phyloP scores from a whole-genome alignment of 53 echinoderm and acorn worm genomes.

The Crossaster papposus region DNA sequence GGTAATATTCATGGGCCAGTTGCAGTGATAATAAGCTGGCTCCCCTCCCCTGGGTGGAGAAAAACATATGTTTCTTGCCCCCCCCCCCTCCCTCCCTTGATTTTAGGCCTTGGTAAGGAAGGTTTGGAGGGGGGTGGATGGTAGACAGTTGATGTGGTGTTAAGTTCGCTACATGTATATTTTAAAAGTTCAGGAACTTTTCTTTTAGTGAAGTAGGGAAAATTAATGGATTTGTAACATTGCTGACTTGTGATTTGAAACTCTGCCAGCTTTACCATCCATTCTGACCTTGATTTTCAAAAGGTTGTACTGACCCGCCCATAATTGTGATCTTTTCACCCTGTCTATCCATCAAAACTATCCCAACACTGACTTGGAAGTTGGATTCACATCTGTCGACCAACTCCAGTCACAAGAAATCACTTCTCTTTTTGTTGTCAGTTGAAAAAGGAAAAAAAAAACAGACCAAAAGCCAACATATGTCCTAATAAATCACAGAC shows the following conservation, averaged over 20 bases:
- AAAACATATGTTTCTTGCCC: conserved; percentile 28
- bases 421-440: background rate
- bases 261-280: no score
- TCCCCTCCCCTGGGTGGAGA: background rate
- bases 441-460: background rate
- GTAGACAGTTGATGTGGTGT: background rate
- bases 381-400: no score
- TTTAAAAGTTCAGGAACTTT: background rate
- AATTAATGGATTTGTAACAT: no score
- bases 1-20: background rate
- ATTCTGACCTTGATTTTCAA: no score
- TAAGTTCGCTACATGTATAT: background rate
- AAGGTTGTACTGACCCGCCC: no score
- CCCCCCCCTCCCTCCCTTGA: conserved; percentile 2
- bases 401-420: background rate
- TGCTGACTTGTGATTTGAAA: no score
- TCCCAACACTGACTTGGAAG: background rate
- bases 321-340: background rate
- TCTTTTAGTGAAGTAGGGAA: no score
- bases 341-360: background rate
- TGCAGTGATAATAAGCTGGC: background rate
- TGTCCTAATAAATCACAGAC: background rate
- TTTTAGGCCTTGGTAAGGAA: background rate
- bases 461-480: background rate
- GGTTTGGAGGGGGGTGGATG: background rate